Conservation (phyloP, 2,888 invertebrate genomes). For the Heliconius cydno region DNA sequence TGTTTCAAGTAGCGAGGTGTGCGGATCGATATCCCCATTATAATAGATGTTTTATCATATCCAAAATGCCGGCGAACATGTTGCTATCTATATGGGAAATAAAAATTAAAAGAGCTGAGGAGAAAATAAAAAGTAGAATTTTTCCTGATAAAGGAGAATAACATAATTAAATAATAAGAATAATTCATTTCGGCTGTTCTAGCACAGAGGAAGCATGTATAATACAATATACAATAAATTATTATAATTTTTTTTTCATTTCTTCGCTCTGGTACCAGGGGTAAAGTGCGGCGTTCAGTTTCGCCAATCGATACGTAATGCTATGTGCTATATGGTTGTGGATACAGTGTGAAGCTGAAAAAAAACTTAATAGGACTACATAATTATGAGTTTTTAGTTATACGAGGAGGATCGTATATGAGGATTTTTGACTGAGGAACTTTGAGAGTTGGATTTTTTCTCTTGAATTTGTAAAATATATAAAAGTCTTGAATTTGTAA, state of each 20-base stretch:
- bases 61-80: slow-evolving; percentile 30
- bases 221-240: no score
- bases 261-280: not conserved
- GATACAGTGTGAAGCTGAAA: not conserved
- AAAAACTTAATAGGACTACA: no score
- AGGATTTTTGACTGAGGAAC: no score
- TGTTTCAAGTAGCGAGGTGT: slow-evolving; percentile 53
- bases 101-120: not conserved
- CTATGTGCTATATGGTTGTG: not conserved
- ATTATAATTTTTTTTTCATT: not conserved
- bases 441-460: no score
- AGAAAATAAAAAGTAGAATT: not conserved
- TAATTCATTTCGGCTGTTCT: not conserved
- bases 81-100: not conserved
- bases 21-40: slow-evolving; percentile 53
- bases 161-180: not conserved
- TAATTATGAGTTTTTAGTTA: not conserved
- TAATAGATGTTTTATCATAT: slow-evolving; percentile 47
- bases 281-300: not conserved
- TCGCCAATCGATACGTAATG: not conserved
- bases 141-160: not conserved
- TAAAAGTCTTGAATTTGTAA: not conserved
- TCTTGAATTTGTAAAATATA: not conserved
- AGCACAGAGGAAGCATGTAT: not conserved
- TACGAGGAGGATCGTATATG: no score